These are phyloP conservation scores for Pangasianodon gigas DNA, from an alignment of 2,113 vertebrate species.

Conservation along the genomic window DNA sequence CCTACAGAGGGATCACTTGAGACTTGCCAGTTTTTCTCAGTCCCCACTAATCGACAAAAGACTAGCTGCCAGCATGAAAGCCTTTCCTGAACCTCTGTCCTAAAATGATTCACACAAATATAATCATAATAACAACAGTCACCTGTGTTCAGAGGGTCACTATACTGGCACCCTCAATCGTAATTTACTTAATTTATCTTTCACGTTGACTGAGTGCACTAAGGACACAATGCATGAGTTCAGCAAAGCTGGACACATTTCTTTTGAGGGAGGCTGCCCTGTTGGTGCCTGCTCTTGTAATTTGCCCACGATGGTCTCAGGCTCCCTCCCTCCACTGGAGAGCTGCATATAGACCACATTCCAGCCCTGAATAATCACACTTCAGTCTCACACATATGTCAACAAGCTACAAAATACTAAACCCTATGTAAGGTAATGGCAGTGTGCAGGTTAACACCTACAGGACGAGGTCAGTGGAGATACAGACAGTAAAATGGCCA, in stretches of 20 bases:
- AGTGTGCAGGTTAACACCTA: background rate
- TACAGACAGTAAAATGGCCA: background rate
- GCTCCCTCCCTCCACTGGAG: background rate
- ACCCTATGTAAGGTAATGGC: background rate
- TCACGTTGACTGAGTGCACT: background rate
- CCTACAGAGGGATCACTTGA: background rate
- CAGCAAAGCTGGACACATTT: background rate
- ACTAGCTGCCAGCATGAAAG: background rate
- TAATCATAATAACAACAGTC: conserved; percentile 13
- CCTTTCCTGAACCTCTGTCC: background rate
- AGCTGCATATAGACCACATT: background rate
- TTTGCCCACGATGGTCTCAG: background rate
- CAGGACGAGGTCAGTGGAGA: background rate
- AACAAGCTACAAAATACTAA: conserved; percentile 12
- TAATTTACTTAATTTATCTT: conserved; percentile 1
- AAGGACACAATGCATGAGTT: background rate
- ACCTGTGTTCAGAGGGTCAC: background rate
- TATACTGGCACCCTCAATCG: background rate
- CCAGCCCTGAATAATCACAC: conserved; percentile 1
- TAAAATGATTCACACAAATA: background rate
- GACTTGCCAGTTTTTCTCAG: background rate
- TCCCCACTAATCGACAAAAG: conserved; percentile 3
- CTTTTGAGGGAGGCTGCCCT: background rate
- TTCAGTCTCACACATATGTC: conserved; percentile 10
- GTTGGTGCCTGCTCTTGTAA: background rate